Evolutionary conservation across 2,888 invertebrate species (phyloP).

Genomic region (Alitta virens): DNA sequence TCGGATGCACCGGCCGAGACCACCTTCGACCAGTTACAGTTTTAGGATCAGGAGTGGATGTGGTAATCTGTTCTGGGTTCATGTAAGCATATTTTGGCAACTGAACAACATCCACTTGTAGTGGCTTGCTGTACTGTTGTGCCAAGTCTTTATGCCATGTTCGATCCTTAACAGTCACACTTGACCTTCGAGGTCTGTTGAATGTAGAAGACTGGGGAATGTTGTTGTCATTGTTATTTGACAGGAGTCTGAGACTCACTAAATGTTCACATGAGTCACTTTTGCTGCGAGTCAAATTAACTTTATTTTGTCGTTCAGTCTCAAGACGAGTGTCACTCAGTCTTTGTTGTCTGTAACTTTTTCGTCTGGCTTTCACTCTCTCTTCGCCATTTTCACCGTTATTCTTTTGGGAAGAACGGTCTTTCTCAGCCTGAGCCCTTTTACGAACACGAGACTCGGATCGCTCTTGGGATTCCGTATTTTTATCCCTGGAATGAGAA

Average conservation of each 20-base stretch:
- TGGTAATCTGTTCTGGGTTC: constrained; percentile 2
- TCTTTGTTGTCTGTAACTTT: too few relatives aligned
- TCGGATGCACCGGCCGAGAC: constrained; percentile 25
- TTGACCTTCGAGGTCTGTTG: not conserved
- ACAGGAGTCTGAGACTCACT: constrained; percentile 3
- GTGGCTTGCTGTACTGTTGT: constrained; percentile 17
- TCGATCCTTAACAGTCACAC: constrained; percentile 15
- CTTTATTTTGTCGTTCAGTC: too few relatives aligned
- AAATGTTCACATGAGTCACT: constrained; percentile 27
- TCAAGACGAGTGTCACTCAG: too few relatives aligned
- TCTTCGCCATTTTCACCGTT: too few relatives aligned
- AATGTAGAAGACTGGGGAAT: not conserved
- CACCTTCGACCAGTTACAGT: constrained; percentile 15
- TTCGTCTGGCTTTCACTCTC: too few relatives aligned
- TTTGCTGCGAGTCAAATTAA: constrained; percentile 22
- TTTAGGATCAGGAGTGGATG: not conserved
- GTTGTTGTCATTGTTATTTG: constrained; percentile 2
- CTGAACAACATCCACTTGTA: not conserved
- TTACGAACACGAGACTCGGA: too few relatives aligned
- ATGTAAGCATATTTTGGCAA: constrained; percentile 6
- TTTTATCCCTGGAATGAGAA: too few relatives aligned
- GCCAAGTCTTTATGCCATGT: constrained; percentile 28
- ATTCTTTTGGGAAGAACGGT: too few relatives aligned
- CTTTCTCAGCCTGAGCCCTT: too few relatives aligned
- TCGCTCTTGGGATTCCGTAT: too few relatives aligned